Conservation (phyloP, 2,113 vertebrate species). For the Pardalotus punctatus region DNA sequence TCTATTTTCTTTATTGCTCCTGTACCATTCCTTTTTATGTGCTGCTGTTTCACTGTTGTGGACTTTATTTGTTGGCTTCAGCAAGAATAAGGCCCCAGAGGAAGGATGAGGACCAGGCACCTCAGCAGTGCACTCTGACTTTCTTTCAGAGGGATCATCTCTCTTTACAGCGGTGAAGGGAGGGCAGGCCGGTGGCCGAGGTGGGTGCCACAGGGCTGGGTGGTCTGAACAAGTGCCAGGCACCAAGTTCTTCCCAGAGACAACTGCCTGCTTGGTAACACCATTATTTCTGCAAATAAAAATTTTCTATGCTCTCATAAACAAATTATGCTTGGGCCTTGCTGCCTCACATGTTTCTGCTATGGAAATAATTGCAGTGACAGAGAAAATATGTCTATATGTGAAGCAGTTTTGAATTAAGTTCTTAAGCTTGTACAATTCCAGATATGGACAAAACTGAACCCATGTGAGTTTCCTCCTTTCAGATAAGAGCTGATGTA, state of each 20-base stretch:
- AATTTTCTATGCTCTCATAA: not conserved
- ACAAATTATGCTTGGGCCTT: not conserved
- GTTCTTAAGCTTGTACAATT: not conserved
- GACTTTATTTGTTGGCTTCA: not conserved
- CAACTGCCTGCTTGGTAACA: not conserved
- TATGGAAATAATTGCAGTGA: not conserved
- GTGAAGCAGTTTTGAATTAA: not conserved
- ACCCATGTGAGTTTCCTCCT: not conserved
- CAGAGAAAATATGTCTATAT: not conserved
- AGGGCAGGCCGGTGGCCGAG: not conserved
- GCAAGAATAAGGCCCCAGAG: not conserved
- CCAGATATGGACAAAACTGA: constrained; percentile 20
- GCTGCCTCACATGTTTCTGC: not conserved
- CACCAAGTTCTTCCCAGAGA: not conserved
- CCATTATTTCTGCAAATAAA: not conserved
- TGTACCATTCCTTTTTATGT: not conserved
- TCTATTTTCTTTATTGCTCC: not conserved
- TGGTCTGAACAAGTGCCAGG: constrained; percentile 23
- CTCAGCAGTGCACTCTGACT: rapidly evolving
- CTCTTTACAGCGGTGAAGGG: rapidly evolving
- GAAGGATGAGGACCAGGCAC: not conserved
- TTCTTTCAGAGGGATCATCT: not conserved
- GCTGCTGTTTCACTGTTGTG: not conserved
- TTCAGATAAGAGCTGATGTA: not conserved
- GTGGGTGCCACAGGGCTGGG: not conserved